These are phyloP conservation scores for Baryphthengus martii DNA, from an alignment of 2,113 vertebrate species.

Conservation along the genomic window DNA sequence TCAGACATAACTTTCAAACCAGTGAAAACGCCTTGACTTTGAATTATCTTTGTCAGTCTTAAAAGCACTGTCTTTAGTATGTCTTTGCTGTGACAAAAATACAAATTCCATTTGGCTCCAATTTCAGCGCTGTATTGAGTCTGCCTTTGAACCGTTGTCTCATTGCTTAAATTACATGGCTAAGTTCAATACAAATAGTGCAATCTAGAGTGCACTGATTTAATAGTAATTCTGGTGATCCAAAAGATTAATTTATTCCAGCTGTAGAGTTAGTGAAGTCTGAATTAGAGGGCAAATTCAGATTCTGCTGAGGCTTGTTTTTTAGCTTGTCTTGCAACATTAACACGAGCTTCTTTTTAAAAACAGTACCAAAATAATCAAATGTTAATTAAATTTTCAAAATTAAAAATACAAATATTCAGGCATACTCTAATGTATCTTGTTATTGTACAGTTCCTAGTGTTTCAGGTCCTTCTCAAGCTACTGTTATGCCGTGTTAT, in stretches of 20 bases:
- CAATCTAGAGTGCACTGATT: not conserved
- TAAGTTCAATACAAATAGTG: not conserved
- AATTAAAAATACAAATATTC: not conserved
- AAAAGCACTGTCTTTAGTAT: not conserved
- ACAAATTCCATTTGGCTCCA: not conserved
- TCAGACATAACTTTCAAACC: not conserved
- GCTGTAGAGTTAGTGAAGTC: not conserved
- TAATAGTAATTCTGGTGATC: not conserved
- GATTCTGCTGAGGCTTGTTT: not conserved
- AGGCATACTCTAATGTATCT: not conserved
- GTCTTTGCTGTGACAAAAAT: not conserved
- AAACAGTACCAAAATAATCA: not conserved
- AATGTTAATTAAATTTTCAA: not conserved
- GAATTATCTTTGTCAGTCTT: not conserved
- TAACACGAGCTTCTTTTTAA: not conserved
- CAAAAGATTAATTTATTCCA: constrained; percentile 1
- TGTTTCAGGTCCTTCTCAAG: not conserved
- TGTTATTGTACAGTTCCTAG: not conserved
- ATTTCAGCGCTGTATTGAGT: not conserved
- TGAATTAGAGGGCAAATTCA: not conserved
- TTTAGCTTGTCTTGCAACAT: not conserved
- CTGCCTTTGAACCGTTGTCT: not conserved
- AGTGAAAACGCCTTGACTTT: not conserved
- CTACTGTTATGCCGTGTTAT: not conserved
- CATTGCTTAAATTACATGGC: not conserved